Conservation (phyloP, 2,797 vertebrate species). For the Mormyrops boulengeri region DNA sequence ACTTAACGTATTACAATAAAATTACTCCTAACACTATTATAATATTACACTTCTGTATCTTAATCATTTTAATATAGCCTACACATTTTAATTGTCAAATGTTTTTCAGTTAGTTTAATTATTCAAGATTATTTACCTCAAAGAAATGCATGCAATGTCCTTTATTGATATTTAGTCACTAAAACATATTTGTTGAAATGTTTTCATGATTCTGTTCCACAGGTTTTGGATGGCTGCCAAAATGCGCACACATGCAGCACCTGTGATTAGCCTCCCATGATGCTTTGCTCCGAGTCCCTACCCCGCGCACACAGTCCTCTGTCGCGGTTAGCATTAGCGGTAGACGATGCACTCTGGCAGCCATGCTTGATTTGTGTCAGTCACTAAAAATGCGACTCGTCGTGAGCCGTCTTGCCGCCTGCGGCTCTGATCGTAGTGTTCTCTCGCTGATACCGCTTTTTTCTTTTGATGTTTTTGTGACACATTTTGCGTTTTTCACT, state of each 20-base stretch:
- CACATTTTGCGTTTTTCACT: background rate
- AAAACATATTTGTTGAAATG: background rate
- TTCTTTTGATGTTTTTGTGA: background rate
- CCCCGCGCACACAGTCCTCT: background rate
- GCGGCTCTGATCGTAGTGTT: background rate
- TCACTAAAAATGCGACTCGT: background rate
- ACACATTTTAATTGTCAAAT: background rate
- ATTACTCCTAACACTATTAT: background rate
- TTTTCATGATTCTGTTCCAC: background rate
- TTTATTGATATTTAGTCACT: background rate
- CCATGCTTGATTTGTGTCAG: background rate
- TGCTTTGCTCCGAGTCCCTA: background rate
- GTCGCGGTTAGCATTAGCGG: background rate
- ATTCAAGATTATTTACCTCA: background rate
- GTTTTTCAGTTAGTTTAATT: background rate
- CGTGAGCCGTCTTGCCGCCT: background rate
- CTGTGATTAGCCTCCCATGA: background rate
- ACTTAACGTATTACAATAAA: background rate
- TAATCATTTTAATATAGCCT: background rate
- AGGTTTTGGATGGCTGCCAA: background rate
- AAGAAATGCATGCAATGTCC: background rate
- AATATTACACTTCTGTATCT: background rate
- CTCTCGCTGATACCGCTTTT: background rate
- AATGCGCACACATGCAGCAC: background rate
- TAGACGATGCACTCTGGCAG: background rate